These are phyloP conservation scores for Actenoides lindsayi DNA, from an alignment of 2,113 vertebrate genomes.

Conservation along the genomic window DNA sequence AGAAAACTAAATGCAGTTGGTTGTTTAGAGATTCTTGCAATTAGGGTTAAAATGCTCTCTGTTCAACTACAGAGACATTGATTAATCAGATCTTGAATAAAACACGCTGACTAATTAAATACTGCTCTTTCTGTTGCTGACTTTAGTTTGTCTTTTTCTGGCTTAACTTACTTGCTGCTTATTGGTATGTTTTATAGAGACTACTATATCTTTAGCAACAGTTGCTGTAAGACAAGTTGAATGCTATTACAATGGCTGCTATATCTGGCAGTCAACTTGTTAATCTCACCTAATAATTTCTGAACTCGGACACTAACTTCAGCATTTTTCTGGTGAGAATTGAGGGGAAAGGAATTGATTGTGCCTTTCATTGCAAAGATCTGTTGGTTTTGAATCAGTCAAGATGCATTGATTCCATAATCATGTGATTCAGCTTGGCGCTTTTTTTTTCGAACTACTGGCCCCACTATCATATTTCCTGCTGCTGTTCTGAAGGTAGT, in stretches of 20 bases:
- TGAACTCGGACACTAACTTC: background rate
- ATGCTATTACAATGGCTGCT: background rate
- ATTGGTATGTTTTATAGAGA: background rate
- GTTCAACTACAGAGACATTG: background rate
- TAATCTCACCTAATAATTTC: background rate
- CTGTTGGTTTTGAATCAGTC: background rate
- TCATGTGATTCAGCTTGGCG: fast-evolving
- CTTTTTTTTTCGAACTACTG: background rate
- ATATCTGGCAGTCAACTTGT: background rate
- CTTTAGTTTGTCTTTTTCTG: background rate
- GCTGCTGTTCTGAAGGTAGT: background rate
- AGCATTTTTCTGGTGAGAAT: background rate
- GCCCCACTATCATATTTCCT: background rate
- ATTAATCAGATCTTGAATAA: too few relatives aligned
- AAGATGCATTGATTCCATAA: background rate
- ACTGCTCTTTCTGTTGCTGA: background rate
- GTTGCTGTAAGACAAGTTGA: background rate
- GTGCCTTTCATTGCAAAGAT: background rate
- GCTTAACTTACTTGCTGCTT: background rate
- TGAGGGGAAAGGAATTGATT: background rate
- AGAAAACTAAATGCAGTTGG: background rate
- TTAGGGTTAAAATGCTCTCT: background rate
- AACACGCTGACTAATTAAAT: too few relatives aligned
- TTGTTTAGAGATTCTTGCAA: background rate
- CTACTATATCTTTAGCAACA: background rate